Evolutionary conservation across 2,888 invertebrate genomes (phyloP).

Genomic region (Fragum sueziense): DNA sequence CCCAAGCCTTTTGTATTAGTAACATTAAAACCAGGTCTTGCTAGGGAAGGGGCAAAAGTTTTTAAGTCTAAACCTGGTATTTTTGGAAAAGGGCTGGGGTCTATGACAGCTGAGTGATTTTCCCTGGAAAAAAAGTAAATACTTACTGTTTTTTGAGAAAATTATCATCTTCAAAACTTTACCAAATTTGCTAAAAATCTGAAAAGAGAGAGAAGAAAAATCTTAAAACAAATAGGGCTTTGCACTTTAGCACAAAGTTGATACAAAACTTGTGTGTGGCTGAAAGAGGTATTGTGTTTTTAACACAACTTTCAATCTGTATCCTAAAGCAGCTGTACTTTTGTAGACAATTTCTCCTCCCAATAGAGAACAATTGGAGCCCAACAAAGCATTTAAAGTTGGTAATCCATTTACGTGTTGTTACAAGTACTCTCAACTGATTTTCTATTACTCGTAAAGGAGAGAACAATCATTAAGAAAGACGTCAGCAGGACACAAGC

Average conservation of each 20-base stretch:
- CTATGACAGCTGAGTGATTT: too few relatives aligned
- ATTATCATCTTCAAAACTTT: constrained; percentile 99
- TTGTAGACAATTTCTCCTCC: not conserved
- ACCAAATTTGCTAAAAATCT: constrained; percentile 99
- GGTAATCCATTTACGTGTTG: constrained; percentile 6
- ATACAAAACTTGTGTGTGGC: too few relatives aligned
- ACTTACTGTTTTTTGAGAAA: constrained; percentile 99
- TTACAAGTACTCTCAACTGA: constrained; percentile 12
- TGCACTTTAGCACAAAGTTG: not conserved
- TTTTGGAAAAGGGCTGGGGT: not conserved
- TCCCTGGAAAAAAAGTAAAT: too few relatives aligned
- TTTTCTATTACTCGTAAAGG: not conserved
- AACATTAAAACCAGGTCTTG: too few relatives aligned
- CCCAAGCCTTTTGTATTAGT: too few relatives aligned
- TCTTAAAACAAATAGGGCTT: not conserved
- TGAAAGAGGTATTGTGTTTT: too few relatives aligned
- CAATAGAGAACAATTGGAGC: constrained; percentile 9
- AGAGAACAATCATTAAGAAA: not conserved
- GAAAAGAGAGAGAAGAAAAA: constrained; percentile 80
- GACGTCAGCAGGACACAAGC: not conserved
- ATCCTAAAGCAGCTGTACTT: not conserved
- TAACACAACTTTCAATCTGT: not conserved
- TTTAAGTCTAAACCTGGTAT: not conserved
- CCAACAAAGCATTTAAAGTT: constrained; percentile 13
- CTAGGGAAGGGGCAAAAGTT: not conserved